Evolutionary conservation across 1,140 invertebrate genomes (phyloP), one percentile per base, ranked within the genome.

Genomic region (Maconellicoccus hirsutus): DNA sequence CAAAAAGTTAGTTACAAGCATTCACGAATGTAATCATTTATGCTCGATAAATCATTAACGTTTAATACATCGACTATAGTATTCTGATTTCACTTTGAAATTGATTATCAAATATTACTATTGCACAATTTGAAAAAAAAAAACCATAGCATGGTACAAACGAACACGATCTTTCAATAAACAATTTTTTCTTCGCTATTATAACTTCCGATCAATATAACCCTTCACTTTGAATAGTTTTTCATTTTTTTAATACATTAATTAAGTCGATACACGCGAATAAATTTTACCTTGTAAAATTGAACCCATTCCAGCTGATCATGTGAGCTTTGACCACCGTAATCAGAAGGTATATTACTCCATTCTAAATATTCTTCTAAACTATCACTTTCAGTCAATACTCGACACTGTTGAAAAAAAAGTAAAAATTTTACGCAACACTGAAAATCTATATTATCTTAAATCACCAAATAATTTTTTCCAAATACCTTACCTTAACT

Each of bases 221-320:
- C n/a, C n/a, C n/a, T n/a, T n/a, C n/a, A n/a, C n/a, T n/a, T n/a
- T n/a, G n/a, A n/a, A n/a, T n/a, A n/a, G n/a, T n/a, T n/a, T n/a
- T n/a, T n/a, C n/a, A n/a, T n/a, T n/a, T n/a, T n/a, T n/a, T n/a
- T n/a, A n/a, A n/a, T n/a, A n/a, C n/a, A n/a, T n/a, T n/a, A n/a
- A n/a, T n/a, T n/a, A n/a, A n/a, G n/a, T n/a, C n/a, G n/a, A n/a
- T n/a, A n/a, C n/a, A n/a, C n/a, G n/a, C n/a, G 10, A 52, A 19
- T 2, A 52, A 22, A 61, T 70, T 59, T 78, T 77, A 81, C 80
- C 79, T 83, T 82, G 78, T 85, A 86, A 77, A 86, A 86, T 74
- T 85, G 82, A 69, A 86, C 81, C 85, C 85, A 87, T 76, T 83
- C 82, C 63, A 80, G 73, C 73, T 86, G 85, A 75, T 86, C 82